Conservation (phyloP, 2,888 invertebrate species). For the Drosophila paucipuncta region DNA sequence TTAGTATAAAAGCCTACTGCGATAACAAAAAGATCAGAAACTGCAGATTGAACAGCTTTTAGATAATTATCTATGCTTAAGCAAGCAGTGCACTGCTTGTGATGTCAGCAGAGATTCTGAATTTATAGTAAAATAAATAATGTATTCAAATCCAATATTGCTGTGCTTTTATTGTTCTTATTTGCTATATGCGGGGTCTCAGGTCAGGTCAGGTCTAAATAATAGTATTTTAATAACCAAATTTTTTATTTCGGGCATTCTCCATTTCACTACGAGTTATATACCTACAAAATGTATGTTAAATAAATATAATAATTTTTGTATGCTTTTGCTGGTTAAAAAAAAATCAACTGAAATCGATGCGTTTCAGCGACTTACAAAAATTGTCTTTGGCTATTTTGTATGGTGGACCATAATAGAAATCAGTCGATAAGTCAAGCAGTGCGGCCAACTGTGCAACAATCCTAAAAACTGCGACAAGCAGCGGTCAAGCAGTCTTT, state of each 20-base stretch:
- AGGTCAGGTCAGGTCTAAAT: background rate
- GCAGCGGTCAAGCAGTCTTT: background rate
- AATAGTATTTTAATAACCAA: too few relatives aligned
- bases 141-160: background rate
- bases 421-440: background rate
- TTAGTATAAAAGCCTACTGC: conserved; percentile 16
- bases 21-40: background rate
- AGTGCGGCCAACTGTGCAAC: background rate
- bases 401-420: background rate
- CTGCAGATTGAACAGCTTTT: background rate
- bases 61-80: background rate
- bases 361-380: background rate
- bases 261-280: too few relatives aligned
- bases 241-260: too few relatives aligned
- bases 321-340: too few relatives aligned
- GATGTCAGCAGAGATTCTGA: background rate
- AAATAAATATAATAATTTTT: too few relatives aligned
- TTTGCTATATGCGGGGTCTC: background rate
- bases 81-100: background rate
- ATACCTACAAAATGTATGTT: too few relatives aligned
- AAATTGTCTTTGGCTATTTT: background rate
- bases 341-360: background rate
- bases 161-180: background rate
- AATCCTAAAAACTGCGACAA: background rate
- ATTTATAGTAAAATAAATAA: too few relatives aligned